Conservation (phyloP, 64 coral and sea anemone species). For the Porites lutea region DNA sequence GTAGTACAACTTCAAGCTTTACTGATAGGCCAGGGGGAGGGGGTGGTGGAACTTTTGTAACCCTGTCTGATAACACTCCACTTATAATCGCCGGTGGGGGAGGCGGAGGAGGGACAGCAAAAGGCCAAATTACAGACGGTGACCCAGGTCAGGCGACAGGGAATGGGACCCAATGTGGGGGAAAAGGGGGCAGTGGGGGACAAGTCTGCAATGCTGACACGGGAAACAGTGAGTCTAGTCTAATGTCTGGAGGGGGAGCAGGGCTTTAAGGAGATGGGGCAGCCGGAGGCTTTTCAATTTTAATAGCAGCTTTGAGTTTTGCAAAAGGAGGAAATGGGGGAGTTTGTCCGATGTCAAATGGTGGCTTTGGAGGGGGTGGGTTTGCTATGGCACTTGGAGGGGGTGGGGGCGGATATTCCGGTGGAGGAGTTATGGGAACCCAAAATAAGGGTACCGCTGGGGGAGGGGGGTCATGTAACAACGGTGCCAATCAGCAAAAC, state of each 20-base stretch:
- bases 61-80: constrained; percentile 52
- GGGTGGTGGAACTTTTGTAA: constrained; percentile 81
- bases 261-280: background rate
- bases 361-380: constrained; percentile 48
- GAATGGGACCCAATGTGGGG: constrained; percentile 69
- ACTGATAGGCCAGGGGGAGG: constrained; percentile 44
- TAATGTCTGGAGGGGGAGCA: background rate
- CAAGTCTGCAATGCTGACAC: constrained; percentile 21
- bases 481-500: constrained; percentile 58
- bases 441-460: constrained; percentile 37
- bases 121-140: constrained; percentile 37
- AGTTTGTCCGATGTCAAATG: background rate
- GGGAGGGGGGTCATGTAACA: constrained; percentile 76
- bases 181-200: constrained; percentile 52
- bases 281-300: background rate
- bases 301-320: constrained; percentile 41
- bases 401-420: constrained; percentile 86
- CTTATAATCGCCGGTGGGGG: constrained; percentile 82
- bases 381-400: constrained; percentile 22
- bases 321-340: constrained; percentile 68
- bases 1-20: background rate
- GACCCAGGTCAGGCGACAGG: constrained; percentile 73
- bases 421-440: constrained; percentile 40
- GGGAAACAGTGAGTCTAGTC: background rate
- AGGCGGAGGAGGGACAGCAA: constrained; percentile 55